A percentile compares a stretch with the other conserved stretches of the same genome.
Conservation (phyloP, 2,797 vertebrate genomes). For the Lophius americanus region DNA sequence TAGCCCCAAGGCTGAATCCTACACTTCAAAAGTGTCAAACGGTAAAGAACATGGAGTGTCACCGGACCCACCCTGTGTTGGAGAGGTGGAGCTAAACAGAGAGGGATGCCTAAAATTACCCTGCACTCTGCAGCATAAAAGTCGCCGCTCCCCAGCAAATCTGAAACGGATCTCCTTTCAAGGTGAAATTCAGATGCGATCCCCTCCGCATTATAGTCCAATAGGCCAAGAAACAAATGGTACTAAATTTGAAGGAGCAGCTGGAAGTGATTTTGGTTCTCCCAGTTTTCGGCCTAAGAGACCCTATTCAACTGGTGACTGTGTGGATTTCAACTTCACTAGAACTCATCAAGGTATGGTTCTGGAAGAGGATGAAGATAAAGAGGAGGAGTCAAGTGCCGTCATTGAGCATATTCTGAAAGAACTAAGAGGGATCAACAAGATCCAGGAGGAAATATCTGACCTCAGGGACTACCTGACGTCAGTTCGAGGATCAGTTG, state of each 20-base stretch:
- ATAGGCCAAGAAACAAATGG: constrained; percentile 60
- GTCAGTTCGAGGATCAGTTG: constrained; percentile 84
- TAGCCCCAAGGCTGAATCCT: constrained; percentile 64
- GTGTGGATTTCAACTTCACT: constrained; percentile 72
- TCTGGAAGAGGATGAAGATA: constrained; percentile 68
- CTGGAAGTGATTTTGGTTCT: constrained; percentile 43
- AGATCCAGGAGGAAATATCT: constrained; percentile 86
- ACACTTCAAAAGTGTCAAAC: constrained; percentile 60
- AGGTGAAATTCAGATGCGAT: constrained; percentile 38
- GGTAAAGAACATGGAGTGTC: constrained; percentile 57
- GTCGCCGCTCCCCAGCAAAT: constrained; percentile 52
- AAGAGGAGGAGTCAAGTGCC: constrained; percentile 80
- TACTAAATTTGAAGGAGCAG: constrained; percentile 46
- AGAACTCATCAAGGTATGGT: constrained; percentile 50
- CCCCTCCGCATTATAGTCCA: constrained; percentile 21
- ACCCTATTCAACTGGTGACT: constrained; percentile 75
- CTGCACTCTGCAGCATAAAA: constrained; percentile 77
- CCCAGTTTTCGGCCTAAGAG: constrained; percentile 62
- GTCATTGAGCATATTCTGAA: constrained; percentile 85
- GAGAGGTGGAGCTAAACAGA: constrained; percentile 84
- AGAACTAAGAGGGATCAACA: constrained; percentile 84
- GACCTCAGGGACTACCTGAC: constrained; percentile 83
- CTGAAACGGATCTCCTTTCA: constrained; percentile 71
- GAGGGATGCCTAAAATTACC: constrained; percentile 83
- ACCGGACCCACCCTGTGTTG: constrained; percentile 70